These are phyloP conservation scores for Argyresthia goedartella DNA, from an alignment of 2,888 invertebrate genomes.

Conservation along the genomic window DNA sequence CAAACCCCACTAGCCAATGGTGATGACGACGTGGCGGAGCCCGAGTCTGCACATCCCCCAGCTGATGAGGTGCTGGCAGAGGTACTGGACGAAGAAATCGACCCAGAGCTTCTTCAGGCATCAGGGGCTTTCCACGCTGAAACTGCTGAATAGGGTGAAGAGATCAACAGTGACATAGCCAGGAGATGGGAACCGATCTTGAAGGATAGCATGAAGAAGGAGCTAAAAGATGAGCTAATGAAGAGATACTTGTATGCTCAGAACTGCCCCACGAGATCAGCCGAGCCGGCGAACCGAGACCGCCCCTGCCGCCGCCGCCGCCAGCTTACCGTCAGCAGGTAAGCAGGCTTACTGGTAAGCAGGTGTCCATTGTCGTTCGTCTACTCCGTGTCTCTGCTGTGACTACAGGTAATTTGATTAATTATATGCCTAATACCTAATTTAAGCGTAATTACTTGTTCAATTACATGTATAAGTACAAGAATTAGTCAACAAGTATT, in stretches of 20 bases:
- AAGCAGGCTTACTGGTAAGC: too few relatives aligned
- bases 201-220: slow-evolving; percentile 3
- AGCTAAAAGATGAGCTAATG: slow-evolving; percentile 1
- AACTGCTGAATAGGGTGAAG: slow-evolving; percentile 5
- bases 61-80: too few relatives aligned
- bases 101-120: background rate
- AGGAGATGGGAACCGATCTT: slow-evolving; percentile 1
- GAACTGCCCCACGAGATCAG: background rate
- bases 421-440: too few relatives aligned
- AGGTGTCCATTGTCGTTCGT: too few relatives aligned
- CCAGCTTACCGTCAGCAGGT: background rate
- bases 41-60: too few relatives aligned
- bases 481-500: too few relatives aligned
- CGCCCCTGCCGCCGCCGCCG: background rate
- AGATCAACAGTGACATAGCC: slow-evolving; percentile 2
- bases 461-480: too few relatives aligned
- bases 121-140: slow-evolving; percentile 4
- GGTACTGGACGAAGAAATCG: too few relatives aligned
- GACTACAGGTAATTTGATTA: too few relatives aligned
- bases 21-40: background rate
- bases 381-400: too few relatives aligned
- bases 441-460: too few relatives aligned
- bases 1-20: background rate
- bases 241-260: slow-evolving; percentile 4
- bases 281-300: too few relatives aligned